Percentiles rank a stretch among this genome's conserved stretches.
Evolutionary conservation across 2,888 invertebrate genomes (phyloP).

Genomic region (Thera obeliscata): DNA sequence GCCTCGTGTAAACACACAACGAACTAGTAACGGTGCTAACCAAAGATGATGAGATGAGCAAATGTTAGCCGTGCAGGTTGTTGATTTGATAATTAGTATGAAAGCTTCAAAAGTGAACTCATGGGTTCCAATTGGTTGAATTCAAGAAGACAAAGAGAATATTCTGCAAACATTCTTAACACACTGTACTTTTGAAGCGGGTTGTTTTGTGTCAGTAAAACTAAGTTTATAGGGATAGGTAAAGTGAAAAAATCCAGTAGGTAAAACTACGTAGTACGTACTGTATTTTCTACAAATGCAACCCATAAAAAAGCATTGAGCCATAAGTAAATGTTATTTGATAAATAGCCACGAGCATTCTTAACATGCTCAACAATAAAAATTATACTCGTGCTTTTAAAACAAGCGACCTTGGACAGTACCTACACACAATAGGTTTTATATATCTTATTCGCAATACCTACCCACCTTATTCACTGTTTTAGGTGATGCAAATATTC

Average conservation of each 20-base stretch:
- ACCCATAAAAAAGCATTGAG: not conserved
- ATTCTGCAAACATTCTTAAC: not conserved
- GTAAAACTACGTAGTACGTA: no score
- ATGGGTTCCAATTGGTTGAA: not conserved
- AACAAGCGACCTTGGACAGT: constrained; percentile 27
- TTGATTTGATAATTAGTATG: constrained; percentile 28
- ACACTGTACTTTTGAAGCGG: no score
- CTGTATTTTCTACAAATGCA: not conserved
- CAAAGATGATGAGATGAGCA: constrained; percentile 37
- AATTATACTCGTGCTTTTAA: constrained; percentile 26
- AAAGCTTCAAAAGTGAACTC: constrained; percentile 8
- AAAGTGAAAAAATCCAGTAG: no score
- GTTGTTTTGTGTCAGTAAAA: no score
- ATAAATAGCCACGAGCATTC: constrained; percentile 17
- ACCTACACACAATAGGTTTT: constrained; percentile 8
- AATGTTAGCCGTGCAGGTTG: constrained; percentile 28
- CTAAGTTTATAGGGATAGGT: no score
- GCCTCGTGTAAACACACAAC: constrained; percentile 16
- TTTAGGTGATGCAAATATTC: constrained; percentile 16
- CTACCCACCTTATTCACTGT: constrained; percentile 18
- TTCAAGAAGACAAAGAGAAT: not conserved
- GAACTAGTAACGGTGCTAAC: constrained; percentile 44
- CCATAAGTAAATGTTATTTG: constrained; percentile 5
- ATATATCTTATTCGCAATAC: no score
- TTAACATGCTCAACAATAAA: constrained; percentile 20